A percentile compares a stretch with the other conserved stretches of the same genome.
Evolutionary conservation across 1,140 invertebrate species (phyloP).

Genomic region (Drosophila nasuta): DNA sequence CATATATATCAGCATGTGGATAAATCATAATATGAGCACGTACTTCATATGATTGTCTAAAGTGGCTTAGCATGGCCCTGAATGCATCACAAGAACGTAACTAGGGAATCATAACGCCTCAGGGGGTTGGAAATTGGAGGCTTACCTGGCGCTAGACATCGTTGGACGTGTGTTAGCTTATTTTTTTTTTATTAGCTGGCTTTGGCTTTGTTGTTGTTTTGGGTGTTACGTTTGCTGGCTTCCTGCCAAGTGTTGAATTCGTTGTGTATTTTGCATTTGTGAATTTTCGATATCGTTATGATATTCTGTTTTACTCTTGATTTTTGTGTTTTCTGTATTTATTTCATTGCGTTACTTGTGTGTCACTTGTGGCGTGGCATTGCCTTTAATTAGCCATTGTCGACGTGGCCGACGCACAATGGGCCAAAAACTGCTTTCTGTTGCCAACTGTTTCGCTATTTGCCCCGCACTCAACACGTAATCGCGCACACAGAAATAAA

Average conservation of each 20-base stretch:
- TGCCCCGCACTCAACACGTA: conserved; percentile 11
- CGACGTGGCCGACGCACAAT: conserved; percentile 35
- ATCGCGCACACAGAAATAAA: background rate
- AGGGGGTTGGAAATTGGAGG: conserved; percentile 12
- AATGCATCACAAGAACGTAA: conserved; percentile 2
- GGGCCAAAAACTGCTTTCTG: conserved; percentile 12
- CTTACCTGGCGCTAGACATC: conserved; percentile 76
- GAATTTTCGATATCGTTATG: conserved; percentile 1
- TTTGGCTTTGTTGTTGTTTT: conserved; percentile 7
- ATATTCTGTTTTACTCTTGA: background rate
- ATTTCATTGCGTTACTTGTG: conserved; percentile 16
- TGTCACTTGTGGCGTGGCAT: conserved; percentile 46
- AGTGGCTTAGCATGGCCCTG: conserved; percentile 27
- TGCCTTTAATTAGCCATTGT: conserved; percentile 52
- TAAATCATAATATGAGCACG: conserved; percentile 51
- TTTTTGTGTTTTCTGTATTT: background rate
- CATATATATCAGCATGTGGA: conserved; percentile 26
- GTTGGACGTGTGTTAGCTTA: conserved; percentile 25
- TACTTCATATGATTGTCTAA: conserved; percentile 27
- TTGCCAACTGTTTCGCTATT: conserved; percentile 32
- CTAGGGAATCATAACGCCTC: conserved; percentile 15
- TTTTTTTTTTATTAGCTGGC: conserved; percentile 23
- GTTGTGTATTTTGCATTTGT: conserved; percentile 40
- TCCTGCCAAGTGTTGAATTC: conserved; percentile 45
- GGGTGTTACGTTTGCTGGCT: conserved; percentile 54